These are phyloP conservation scores for Brachirus orientalis DNA, from an alignment of 2,113 vertebrate species.

Conservation along the genomic window DNA sequence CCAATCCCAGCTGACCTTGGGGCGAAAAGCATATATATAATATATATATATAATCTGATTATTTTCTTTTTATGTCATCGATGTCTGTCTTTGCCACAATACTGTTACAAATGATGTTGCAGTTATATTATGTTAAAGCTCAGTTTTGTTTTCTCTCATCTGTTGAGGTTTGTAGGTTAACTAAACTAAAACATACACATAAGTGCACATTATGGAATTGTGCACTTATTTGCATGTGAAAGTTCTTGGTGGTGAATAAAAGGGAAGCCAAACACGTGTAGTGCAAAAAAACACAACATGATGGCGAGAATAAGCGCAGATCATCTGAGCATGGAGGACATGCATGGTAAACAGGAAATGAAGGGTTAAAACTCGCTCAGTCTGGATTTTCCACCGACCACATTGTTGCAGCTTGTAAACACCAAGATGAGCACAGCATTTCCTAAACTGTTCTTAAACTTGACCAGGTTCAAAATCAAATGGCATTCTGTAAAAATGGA, in stretches of 20 bases:
- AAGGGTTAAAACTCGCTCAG: conserved; percentile 69
- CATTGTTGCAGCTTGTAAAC: conserved; percentile 61
- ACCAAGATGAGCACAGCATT: conserved; percentile 20
- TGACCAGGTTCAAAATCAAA: not conserved
- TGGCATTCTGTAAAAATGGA: not conserved
- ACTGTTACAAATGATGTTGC: too few relatives aligned
- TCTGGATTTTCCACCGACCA: conserved; percentile 71
- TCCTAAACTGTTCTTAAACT: conserved; percentile 14
- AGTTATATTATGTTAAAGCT: too few relatives aligned
- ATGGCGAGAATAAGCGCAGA: conserved; percentile 37
- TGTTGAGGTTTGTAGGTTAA: conserved; percentile 17
- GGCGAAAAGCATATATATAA: too few relatives aligned
- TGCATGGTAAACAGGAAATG: conserved; percentile 74
- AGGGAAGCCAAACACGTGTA: not conserved
- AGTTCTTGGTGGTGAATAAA: conserved; percentile 52
- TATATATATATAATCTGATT: too few relatives aligned
- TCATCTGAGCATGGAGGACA: conserved; percentile 42
- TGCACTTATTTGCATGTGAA: conserved; percentile 41
- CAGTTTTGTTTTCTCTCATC: too few relatives aligned
- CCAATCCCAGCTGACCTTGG: too few relatives aligned
- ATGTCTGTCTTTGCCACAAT: too few relatives aligned
- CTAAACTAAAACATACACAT: conserved; percentile 15
- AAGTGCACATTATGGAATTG: not conserved
- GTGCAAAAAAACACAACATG: conserved; percentile 7
- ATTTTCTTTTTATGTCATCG: too few relatives aligned